Evolutionary conservation across 2,113 vertebrate genomes (phyloP).

Genomic region (Lepidiolamprologus cunningtoni): DNA sequence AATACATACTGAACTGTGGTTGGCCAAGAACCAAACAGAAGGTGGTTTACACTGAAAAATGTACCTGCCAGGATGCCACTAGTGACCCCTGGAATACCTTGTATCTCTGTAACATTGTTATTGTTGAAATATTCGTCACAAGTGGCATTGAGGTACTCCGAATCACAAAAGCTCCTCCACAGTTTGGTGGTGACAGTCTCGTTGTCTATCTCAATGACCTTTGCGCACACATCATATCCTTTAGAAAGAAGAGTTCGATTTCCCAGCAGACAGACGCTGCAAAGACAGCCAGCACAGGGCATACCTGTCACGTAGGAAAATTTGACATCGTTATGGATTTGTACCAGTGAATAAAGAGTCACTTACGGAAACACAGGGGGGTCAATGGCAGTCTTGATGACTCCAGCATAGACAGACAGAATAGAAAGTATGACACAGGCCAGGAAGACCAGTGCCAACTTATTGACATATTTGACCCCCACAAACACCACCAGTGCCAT

Average conservation of each 20-base stretch:
- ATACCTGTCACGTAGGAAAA: not conserved
- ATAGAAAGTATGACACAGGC: slow-evolving; percentile 97
- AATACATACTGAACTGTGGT: not conserved
- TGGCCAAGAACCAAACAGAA: not conserved
- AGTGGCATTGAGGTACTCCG: slow-evolving; percentile 87
- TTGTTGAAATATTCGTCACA: slow-evolving; percentile 89
- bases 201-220: slow-evolving; percentile 84
- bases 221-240: slow-evolving; percentile 87
- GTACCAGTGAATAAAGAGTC: not conserved
- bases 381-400: slow-evolving; percentile 91
- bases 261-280: slow-evolving; percentile 91
- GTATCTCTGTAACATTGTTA: slow-evolving; percentile 89
- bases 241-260: slow-evolving; percentile 88
- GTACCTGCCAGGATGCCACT: slow-evolving; percentile 91
- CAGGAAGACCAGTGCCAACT: slow-evolving; percentile 92
- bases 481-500: slow-evolving; percentile 95
- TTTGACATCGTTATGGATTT: not conserved
- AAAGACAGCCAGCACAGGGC: not conserved
- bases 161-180: slow-evolving; percentile 92
- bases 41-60: not conserved
- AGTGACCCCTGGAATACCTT: slow-evolving; percentile 89
- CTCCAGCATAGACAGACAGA: slow-evolving; percentile 88
- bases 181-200: slow-evolving; percentile 88
- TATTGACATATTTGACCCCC: slow-evolving; percentile 97
- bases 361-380: slow-evolving; percentile 95